Evolutionary conservation across 2,113 vertebrate genomes (phyloP).

Genomic region (Centropus unirufus): DNA sequence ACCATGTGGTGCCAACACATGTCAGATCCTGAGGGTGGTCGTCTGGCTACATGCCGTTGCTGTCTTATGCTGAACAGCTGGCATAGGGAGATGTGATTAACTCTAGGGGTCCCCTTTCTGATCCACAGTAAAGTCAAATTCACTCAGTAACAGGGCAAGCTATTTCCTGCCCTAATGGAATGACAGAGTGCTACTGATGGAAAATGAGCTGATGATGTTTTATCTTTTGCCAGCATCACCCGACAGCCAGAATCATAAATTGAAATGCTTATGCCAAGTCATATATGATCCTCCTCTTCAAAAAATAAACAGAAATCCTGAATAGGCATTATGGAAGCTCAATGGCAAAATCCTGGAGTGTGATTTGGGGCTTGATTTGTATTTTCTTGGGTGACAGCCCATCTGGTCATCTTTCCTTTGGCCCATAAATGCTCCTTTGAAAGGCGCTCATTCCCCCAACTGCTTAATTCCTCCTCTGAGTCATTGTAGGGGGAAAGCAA

Average conservation of each 20-base stretch:
- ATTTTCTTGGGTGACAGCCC: slow-evolving; percentile 52
- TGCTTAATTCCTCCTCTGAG: slow-evolving; percentile 41
- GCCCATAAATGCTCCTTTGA: slow-evolving; percentile 24
- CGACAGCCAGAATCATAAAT: slow-evolving; percentile 61
- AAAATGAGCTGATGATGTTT: slow-evolving; percentile 70
- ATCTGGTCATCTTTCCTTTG: slow-evolving; percentile 54
- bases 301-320: slow-evolving; percentile 64
- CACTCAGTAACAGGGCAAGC: slow-evolving; percentile 52
- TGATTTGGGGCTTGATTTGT: slow-evolving; percentile 37
- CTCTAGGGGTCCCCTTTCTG: slow-evolving; percentile 29
- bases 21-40: slow-evolving; percentile 29
- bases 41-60: background rate
- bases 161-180: slow-evolving; percentile 66
- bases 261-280: slow-evolving; percentile 55
- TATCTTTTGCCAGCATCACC: slow-evolving; percentile 63
- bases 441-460: background rate
- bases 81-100: slow-evolving; percentile 32
- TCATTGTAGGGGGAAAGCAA: background rate
- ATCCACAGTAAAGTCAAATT: slow-evolving; percentile 50
- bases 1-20: slow-evolving; percentile 12
- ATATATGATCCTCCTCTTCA: slow-evolving; percentile 14
- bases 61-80: slow-evolving; percentile 44
- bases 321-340: slow-evolving; percentile 34
- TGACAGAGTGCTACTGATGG: slow-evolving; percentile 64
- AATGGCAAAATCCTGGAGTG: slow-evolving; percentile 6